Percentiles rank a stretch among this genome's conserved stretches.
phyloP scores from a whole-genome alignment of 2,888 invertebrate genomes.

The Eugnorisma glareosa region DNA sequence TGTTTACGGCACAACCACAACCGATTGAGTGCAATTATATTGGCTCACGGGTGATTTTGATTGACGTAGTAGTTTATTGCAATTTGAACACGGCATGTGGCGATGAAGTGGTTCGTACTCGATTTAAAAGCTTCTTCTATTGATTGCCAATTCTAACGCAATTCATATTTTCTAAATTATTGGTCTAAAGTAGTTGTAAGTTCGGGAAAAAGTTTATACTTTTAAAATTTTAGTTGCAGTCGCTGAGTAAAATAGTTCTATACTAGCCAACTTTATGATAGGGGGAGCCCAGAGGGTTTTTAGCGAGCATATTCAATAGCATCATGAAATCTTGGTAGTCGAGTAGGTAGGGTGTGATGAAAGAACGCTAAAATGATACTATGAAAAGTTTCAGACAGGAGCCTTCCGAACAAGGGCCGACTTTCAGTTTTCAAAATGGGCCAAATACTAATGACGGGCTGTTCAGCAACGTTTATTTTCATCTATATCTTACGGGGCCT shows the following conservation, averaged over 20 bases:
- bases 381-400: no score
- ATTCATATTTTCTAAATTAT: neutral
- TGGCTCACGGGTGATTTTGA: slow-evolving; percentile 15
- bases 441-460: no score
- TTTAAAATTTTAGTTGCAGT: neutral
- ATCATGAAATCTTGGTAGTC: no score
- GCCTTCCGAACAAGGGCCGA: no score
- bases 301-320: no score
- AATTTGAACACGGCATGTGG: slow-evolving; percentile 20
- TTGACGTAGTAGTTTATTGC: slow-evolving; percentile 27
- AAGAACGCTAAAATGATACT: no score
- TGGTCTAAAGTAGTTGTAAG: neutral
- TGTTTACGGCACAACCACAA: slow-evolving; percentile 11
- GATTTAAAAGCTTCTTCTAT: slow-evolving; percentile 19
- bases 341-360: no score
- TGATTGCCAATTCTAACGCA: slow-evolving; percentile 1
- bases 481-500: no score
- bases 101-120: slow-evolving; percentile 16
- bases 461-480: no score
- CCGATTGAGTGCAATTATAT: slow-evolving; percentile 12
- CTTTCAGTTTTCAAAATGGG: no score
- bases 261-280: no score
- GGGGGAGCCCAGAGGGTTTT: no score
- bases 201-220: neutral
- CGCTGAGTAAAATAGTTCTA: neutral